These are phyloP conservation scores for Plebejus melissa DNA, from an alignment of 2,888 invertebrate species.

Conservation along the genomic window DNA sequence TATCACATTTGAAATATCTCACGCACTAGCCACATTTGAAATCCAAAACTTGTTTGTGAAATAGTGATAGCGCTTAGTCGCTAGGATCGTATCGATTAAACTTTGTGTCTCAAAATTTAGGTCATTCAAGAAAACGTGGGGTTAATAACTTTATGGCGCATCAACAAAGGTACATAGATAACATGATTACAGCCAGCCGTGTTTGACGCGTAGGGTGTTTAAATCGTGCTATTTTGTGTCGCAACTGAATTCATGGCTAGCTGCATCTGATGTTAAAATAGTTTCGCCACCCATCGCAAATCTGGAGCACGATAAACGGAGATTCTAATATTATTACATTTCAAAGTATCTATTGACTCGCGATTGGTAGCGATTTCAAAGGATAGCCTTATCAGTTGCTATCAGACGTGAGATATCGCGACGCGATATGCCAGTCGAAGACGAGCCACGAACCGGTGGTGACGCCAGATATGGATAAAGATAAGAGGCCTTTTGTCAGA, in stretches of 20 bases:
- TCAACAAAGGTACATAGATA: slow-evolving; percentile 3
- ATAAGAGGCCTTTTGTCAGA: slow-evolving; percentile 53
- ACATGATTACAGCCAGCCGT: not conserved
- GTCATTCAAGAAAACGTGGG: not conserved
- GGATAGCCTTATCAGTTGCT: slow-evolving; percentile 55
- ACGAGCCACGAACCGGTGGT: slow-evolving; percentile 53
- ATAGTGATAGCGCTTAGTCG: slow-evolving; percentile 30
- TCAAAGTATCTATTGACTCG: slow-evolving; percentile 31
- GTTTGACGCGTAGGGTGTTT: not conserved
- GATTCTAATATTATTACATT: slow-evolving; percentile 6
- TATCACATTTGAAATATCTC: not conserved
- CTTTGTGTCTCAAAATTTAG: slow-evolving; percentile 16
- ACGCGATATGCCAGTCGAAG: slow-evolving; percentile 58
- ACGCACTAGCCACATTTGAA: not conserved
- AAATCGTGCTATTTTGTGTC: not conserved
- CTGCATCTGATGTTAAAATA: slow-evolving; percentile 11
- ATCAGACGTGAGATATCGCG: slow-evolving; percentile 56
- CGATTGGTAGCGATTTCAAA: slow-evolving; percentile 37
- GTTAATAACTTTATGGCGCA: not conserved
- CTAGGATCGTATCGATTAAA: slow-evolving; percentile 38
- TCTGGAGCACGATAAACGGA: not conserved
- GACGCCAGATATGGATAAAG: slow-evolving; percentile 65
- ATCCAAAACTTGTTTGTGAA: slow-evolving; percentile 16
- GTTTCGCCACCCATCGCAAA: not conserved
- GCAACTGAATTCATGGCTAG: not conserved